phyloP scores from a whole-genome alignment of 37 sponge, comb jelly and placozoan genomes.

The Cliona cf. orientalis region DNA sequence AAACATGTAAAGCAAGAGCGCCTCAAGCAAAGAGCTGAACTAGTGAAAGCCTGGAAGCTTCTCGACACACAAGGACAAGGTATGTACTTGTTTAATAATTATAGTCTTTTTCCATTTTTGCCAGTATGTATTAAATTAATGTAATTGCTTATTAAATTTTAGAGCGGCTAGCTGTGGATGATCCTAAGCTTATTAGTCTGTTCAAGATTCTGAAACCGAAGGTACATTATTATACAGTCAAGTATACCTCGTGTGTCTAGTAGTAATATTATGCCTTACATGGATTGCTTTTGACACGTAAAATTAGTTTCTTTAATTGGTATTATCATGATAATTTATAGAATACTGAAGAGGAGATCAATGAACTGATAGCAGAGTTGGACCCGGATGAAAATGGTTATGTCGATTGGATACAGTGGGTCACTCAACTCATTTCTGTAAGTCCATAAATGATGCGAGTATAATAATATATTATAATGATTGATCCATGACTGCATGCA shows the following conservation, averaged over 20 bases:
- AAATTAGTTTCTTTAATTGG: conserved; percentile 3
- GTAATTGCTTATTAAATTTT: background rate
- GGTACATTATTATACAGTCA: conserved; percentile 24
- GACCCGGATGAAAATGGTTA: conserved; percentile 1
- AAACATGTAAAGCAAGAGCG: conserved; percentile 75
- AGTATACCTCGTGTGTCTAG: too few relatives aligned
- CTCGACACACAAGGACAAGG: conserved; percentile 63
- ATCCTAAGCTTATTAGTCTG: conserved; percentile 37
- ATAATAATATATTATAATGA: background rate
- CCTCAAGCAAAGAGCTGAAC: conserved; percentile 48
- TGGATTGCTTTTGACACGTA: background rate
- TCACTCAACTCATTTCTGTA: conserved; percentile 3
- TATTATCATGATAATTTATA: background rate
- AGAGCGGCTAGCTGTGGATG: conserved; percentile 61
- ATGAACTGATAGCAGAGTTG: conserved; percentile 5
- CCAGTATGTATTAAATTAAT: background rate
- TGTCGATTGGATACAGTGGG: conserved; percentile 16
- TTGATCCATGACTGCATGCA: too few relatives aligned
- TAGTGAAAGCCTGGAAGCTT: conserved; percentile 87
- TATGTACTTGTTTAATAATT: conserved; percentile 1
- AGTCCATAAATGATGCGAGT: background rate
- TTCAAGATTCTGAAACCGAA: conserved; percentile 75
- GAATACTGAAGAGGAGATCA: conserved; percentile 2
- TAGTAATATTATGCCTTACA: background rate
- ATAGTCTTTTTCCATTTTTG: too few relatives aligned